These are phyloP conservation scores for Drosophila algonquin DNA, from an alignment of 2,888 invertebrate species.

Conservation along the genomic window DNA sequence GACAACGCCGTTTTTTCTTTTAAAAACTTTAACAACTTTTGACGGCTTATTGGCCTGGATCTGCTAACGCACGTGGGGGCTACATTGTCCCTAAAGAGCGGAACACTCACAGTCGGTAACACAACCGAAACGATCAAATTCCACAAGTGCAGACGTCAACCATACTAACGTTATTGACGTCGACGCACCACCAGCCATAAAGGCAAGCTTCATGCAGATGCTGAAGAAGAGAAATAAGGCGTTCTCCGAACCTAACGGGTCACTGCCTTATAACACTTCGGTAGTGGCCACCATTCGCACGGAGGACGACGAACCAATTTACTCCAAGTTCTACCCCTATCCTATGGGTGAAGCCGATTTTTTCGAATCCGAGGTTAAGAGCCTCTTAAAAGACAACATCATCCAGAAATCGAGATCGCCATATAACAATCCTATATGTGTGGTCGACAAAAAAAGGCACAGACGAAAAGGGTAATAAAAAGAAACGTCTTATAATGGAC, in stretches of 20 bases:
- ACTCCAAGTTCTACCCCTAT: slow-evolving; percentile 15
- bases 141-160: too few relatives aligned
- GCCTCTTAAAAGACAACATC: slow-evolving; percentile 5
- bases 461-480: background rate
- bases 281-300: slow-evolving; percentile 15
- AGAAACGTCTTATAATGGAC: background rate
- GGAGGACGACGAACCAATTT: slow-evolving; percentile 13
- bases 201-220: slow-evolving; percentile 4
- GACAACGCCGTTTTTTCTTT: too few relatives aligned
- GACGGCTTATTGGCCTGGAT: too few relatives aligned
- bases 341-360: slow-evolving; percentile 29
- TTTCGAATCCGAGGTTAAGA: slow-evolving; percentile 6
- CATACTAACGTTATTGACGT: too few relatives aligned
- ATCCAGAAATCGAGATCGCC: too few relatives aligned
- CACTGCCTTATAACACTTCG: slow-evolving; percentile 11
- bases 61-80: too few relatives aligned
- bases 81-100: too few relatives aligned
- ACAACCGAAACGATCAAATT: too few relatives aligned
- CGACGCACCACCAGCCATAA: too few relatives aligned
- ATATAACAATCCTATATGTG: slow-evolving; percentile 2
- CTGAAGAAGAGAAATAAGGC: slow-evolving; percentile 3
- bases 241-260: slow-evolving; percentile 17
- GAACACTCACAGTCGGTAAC: too few relatives aligned
- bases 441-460: background rate
- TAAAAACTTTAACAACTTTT: too few relatives aligned